phyloP scores from a whole-genome alignment of 2,888 invertebrate genomes.

The Achlya flavicornis region DNA sequence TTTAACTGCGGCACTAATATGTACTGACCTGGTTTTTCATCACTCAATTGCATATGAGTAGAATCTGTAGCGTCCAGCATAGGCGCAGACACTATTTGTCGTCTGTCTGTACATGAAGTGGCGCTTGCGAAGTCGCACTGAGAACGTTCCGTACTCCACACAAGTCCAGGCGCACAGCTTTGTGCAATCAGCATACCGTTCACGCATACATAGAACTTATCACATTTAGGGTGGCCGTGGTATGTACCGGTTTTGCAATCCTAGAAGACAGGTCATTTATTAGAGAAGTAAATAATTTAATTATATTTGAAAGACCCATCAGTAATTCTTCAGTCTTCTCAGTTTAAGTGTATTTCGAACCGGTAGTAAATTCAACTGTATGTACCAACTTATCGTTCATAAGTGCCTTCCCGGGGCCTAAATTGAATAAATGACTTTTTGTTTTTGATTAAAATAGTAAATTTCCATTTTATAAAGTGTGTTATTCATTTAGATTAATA shows the following conservation, averaged over 20 bases:
- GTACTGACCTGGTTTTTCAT: conserved; percentile 46
- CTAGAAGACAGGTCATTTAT: conserved; percentile 38
- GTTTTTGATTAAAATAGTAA: too few species aligned
- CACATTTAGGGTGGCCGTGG: conserved; percentile 89
- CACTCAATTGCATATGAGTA: conserved; percentile 45
- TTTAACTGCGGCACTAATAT: not conserved
- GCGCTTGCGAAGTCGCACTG: conserved; percentile 91
- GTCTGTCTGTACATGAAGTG: conserved; percentile 83
- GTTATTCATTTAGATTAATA: not conserved
- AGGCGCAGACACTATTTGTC: conserved; percentile 54
- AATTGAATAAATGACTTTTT: too few species aligned
- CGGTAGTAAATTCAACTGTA: too few species aligned
- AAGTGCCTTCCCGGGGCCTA: too few species aligned
- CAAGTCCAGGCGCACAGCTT: conserved; percentile 89
- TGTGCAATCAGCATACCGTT: conserved; percentile 88
- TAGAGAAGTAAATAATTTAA: not conserved
- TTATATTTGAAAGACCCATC: not conserved
- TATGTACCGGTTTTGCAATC: conserved; percentile 89
- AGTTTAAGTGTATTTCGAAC: too few species aligned
- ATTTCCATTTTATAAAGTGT: too few species aligned
- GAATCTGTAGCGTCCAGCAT: conserved; percentile 49
- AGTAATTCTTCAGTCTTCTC: too few species aligned
- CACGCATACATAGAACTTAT: conserved; percentile 90
- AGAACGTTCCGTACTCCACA: conserved; percentile 86
- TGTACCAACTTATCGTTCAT: too few species aligned